A percentile compares a stretch with the other conserved stretches of the same genome.
Evolutionary conservation across 2,797 vertebrate species (phyloP).

Genomic region (Etheostoma nigrum): DNA sequence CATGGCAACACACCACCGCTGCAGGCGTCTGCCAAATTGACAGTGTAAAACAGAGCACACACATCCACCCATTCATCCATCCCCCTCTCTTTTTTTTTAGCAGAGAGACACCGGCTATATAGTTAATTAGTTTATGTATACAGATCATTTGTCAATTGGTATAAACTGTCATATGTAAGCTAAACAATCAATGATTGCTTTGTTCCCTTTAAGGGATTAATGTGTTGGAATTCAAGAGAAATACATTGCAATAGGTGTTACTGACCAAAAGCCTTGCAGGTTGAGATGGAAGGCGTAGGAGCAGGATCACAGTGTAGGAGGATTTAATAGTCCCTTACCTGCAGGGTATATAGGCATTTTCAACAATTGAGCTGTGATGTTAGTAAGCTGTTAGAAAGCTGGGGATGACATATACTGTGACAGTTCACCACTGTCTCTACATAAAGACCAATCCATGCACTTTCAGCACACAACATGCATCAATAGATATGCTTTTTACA

Average conservation of each 20-base stretch:
- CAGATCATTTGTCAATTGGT: slow-evolving; percentile 49
- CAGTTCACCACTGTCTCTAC: slow-evolving; percentile 76
- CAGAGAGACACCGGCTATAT: slow-evolving; percentile 66
- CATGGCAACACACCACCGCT: slow-evolving; percentile 89
- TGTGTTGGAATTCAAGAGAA: slow-evolving; percentile 64
- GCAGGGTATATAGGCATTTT: slow-evolving; percentile 81
- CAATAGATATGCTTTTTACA: slow-evolving; percentile 48
- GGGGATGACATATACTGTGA: slow-evolving; percentile 77
- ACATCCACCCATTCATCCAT: slow-evolving; percentile 82
- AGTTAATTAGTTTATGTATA: slow-evolving; percentile 72
- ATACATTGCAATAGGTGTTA: slow-evolving; percentile 69
- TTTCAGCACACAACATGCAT: slow-evolving; percentile 53
- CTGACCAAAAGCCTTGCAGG: slow-evolving; percentile 76
- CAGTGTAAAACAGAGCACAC: slow-evolving; percentile 86
- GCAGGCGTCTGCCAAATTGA: slow-evolving; percentile 88
- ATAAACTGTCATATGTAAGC: slow-evolving; percentile 22
- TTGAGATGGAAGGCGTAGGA: slow-evolving; percentile 77
- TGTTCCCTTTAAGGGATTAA: slow-evolving; percentile 56
- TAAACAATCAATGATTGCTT: slow-evolving; percentile 45
- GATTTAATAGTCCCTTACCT: slow-evolving; percentile 83
- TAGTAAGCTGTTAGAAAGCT: slow-evolving; percentile 77
- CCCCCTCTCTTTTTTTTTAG: slow-evolving; percentile 71
- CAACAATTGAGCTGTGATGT: slow-evolving; percentile 83
- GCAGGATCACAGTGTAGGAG: slow-evolving; percentile 78
- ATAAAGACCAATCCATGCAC: slow-evolving; percentile 62